Evolutionary conservation across 2,797 vertebrate species (phyloP).

Genomic region (Bradypodion ventrale): DNA sequence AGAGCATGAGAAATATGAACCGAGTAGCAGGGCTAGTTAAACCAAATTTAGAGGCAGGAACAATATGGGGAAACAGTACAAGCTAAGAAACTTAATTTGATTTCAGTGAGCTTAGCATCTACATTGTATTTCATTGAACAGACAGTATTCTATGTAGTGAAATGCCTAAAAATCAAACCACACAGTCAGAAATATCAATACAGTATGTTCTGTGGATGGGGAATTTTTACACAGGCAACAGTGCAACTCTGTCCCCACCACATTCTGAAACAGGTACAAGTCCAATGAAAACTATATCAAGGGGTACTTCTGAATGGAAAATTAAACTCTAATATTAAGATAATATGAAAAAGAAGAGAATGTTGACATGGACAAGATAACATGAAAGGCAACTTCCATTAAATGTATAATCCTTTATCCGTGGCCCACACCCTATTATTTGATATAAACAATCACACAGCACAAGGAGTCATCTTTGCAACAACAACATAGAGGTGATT

Average conservation of each 20-base stretch:
- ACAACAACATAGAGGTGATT: slow-evolving; percentile 30
- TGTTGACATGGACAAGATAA: slow-evolving; percentile 2
- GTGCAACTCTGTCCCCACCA: not conserved
- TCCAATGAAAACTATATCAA: not conserved
- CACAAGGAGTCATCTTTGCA: slow-evolving; percentile 11
- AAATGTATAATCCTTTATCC: slow-evolving; percentile 33
- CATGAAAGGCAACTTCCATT: slow-evolving; percentile 30
- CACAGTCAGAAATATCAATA: slow-evolving; percentile 16
- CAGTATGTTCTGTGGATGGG: not conserved
- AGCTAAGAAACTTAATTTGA: not conserved
- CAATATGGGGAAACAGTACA: slow-evolving; percentile 23
- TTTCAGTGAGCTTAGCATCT: not conserved
- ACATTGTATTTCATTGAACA: slow-evolving; percentile 9
- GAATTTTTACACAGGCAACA: not conserved
- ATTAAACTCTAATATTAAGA: slow-evolving; percentile 33
- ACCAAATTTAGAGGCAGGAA: not conserved
- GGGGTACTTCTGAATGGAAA: not conserved
- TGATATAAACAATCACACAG: slow-evolving; percentile 44
- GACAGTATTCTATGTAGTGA: slow-evolving; percentile 59
- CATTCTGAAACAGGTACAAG: not conserved
- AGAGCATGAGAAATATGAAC: slow-evolving; percentile 9
- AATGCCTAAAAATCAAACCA: not conserved
- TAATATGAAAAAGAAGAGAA: slow-evolving; percentile 34
- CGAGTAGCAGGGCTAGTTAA: not conserved
- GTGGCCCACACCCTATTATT: slow-evolving; percentile 17